These are phyloP conservation scores for Lottia scabra DNA, from an alignment of 2,888 invertebrate genomes.

Conservation along the genomic window DNA sequence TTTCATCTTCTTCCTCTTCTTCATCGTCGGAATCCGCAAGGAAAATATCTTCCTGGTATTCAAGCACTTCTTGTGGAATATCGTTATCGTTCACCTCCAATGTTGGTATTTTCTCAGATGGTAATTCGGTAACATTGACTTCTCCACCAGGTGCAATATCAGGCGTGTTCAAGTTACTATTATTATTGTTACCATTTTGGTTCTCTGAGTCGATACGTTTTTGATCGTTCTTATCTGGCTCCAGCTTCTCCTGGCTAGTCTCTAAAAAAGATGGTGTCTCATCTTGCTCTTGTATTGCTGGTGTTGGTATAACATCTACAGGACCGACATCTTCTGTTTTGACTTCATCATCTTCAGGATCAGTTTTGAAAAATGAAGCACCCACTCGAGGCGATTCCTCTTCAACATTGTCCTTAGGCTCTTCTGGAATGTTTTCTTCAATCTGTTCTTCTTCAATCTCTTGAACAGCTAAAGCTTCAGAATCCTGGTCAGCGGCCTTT, in stretches of 20 bases:
- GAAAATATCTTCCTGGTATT: conserved; percentile 7
- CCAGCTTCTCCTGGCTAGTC: not conserved
- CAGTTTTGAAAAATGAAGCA: conserved; percentile 20
- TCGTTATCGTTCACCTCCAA: conserved; percentile 1
- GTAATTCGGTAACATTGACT: conserved; percentile 16
- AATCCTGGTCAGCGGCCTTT: conserved; percentile 22
- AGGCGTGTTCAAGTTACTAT: not conserved
- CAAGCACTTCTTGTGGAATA: conserved; percentile 7
- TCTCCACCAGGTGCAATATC: not conserved
- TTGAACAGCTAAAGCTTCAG: conserved; percentile 1
- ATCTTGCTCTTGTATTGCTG: not conserved
- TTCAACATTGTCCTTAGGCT: not conserved
- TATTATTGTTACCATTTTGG: too few species aligned
- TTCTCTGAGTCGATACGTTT: too few species aligned
- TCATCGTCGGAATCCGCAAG: not conserved
- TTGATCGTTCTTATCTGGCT: not conserved
- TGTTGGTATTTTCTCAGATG: conserved; percentile 13
- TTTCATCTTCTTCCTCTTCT: conserved; percentile 7
- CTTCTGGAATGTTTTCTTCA: not conserved
- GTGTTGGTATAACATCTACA: not conserved
- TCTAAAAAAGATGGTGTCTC: not conserved
- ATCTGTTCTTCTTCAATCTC: not conserved
- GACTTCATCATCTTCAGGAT: conserved; percentile 10
- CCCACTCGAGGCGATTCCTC: not conserved
- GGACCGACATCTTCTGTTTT: not conserved